Conservation (phyloP, 2,888 invertebrate genomes). For the Caenorhabditis drosophilae region DNA sequence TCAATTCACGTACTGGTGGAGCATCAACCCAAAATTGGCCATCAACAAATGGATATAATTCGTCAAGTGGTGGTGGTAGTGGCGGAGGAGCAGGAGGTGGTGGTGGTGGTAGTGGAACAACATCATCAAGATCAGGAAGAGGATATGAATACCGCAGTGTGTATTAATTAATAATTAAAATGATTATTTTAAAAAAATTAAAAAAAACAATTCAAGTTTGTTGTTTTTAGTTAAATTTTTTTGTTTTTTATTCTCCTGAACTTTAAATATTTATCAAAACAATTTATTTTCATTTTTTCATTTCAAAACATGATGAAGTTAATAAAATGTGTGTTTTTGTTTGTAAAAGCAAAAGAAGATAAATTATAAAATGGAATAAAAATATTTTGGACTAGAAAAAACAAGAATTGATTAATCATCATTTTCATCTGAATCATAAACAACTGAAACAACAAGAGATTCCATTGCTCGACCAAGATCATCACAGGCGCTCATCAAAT, state of each 20-base stretch:
- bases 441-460: constrained; percentile 87
- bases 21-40: background rate
- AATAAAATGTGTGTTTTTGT: too few relatives aligned
- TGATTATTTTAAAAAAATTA: too few relatives aligned
- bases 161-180: too few relatives aligned
- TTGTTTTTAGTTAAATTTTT: background rate
- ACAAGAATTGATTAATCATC: constrained; percentile 6
- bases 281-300: too few relatives aligned
- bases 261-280: too few relatives aligned
- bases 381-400: constrained; percentile 1
- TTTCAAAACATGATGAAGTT: too few relatives aligned
- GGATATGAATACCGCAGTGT: too few relatives aligned
- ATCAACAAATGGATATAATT: background rate
- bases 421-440: constrained; percentile 76
- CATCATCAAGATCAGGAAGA: too few relatives aligned
- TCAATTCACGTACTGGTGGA: too few relatives aligned
- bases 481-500: constrained; percentile 72
- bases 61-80: background rate
- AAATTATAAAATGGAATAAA: background rate
- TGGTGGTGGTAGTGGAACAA: background rate
- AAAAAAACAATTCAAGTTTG: too few relatives aligned
- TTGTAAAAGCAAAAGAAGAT: constrained; percentile 4
- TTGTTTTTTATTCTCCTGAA: background rate
- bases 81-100: background rate
- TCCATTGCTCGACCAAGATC: constrained; percentile 83